Base-by-base conservation (phyloP, 2,797 vertebrate genomes). In the Crax fasciolata region DNA sequence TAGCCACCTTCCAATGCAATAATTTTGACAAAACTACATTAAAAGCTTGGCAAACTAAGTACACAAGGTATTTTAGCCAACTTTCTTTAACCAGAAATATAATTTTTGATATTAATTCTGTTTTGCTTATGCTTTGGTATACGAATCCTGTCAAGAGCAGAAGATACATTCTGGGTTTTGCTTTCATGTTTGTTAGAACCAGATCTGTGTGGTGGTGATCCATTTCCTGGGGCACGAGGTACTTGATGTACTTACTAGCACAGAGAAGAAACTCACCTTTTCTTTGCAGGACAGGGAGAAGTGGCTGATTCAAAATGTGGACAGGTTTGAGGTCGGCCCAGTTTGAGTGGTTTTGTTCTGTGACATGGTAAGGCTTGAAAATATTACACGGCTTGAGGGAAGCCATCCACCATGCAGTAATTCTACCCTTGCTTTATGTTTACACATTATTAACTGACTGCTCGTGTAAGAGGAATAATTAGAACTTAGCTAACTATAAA, bases 401-500 rank as follows among this genome's bases (percentile, higher is more conserved):
- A 76, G 77, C 49, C 30, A 79, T 81, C 59, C 44, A 46, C 89
- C 57, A 7, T 38, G 55, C 35, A 87, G 59, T 66, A 92, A 97
- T 74, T 90, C 89, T 83, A 41, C 59, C 59, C 61, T 70, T 90
- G 59, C 58, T 96, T 93, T 87, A 74, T 94, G 58, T 97, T 98
- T 97, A 66, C 74, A 84, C 58, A 28, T 94, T 96, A 71, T 96
- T 93, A 90, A 84, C 75, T 80, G 89, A 96, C 94, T 97, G 94
- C 49, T 87, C 94, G 83, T 95, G 96, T 97, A 87, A 72, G 63
- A 97, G 85, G 88, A 93, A 86, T 96, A 97, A 97, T 96, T 97
- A 96, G 74, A 93, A 94, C 84, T 52, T 90, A 89, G 85, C 90
- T 96, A 97, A 93, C 91, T 96, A 94, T 95, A 96, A 98, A 97